These are phyloP conservation scores for Oreotrochilus melanogaster DNA, from an alignment of 2,113 vertebrate species.

Conservation along the genomic window DNA sequence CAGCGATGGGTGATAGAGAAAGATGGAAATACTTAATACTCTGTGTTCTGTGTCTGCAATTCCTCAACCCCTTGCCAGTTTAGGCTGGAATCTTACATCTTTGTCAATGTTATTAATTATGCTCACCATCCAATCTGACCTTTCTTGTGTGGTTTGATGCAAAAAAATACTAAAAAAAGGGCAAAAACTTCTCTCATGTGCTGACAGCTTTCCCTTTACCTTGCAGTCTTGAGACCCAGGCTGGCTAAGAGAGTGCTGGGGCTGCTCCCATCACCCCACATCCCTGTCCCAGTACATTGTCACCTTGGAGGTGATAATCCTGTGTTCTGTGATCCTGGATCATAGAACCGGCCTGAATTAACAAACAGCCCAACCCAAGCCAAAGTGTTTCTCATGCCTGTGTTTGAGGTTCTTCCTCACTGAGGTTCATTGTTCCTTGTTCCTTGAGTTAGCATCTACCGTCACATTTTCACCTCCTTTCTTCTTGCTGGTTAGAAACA, in stretches of 20 bases:
- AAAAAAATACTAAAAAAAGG: not conserved
- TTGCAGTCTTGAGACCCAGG: not conserved
- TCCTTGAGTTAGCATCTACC: not conserved
- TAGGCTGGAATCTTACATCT: not conserved
- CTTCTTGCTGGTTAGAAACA: not conserved
- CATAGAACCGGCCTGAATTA: not conserved
- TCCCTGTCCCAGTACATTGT: rapidly evolving
- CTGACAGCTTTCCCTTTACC: not conserved
- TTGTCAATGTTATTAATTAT: not conserved
- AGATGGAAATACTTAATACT: not conserved
- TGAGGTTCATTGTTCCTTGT: rapidly evolving
- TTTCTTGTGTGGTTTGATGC: not conserved
- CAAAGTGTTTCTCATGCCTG: not conserved
- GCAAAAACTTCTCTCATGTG: not conserved
- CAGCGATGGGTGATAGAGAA: rapidly evolving
- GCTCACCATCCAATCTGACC: not conserved
- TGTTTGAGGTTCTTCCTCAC: not conserved
- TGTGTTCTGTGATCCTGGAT: rapidly evolving
- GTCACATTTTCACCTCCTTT: not conserved
- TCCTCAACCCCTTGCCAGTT: not conserved
- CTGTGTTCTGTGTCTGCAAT: not conserved
- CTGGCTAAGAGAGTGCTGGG: not conserved
- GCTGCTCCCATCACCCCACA: not conserved
- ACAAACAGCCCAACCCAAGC: not conserved
- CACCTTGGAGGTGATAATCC: not conserved